Percentiles rank a stretch among this genome's conserved stretches.
phyloP scores from a whole-genome alignment of 2,888 invertebrate species.

The Rhaphigaster nebulosa region DNA sequence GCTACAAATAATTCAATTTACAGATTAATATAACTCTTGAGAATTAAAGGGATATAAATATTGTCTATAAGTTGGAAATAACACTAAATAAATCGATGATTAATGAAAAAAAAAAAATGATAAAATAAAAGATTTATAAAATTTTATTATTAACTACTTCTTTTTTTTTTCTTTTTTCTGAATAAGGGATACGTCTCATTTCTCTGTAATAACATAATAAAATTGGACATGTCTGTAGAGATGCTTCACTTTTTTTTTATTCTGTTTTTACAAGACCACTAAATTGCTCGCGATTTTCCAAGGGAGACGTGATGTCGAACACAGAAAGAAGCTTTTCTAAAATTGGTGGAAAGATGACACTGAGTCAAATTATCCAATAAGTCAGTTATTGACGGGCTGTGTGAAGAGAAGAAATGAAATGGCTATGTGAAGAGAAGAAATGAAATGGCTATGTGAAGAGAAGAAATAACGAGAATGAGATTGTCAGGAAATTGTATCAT shows the following conservation, averaged over 20 bases:
- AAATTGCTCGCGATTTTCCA: not conserved
- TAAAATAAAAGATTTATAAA: too few relatives aligned
- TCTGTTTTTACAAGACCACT: not conserved
- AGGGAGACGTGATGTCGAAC: not conserved
- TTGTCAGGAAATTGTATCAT: not conserved
- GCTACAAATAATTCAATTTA: too few relatives aligned
- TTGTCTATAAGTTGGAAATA: too few relatives aligned
- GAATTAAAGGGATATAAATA: too few relatives aligned
- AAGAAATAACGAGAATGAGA: not conserved
- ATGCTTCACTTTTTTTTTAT: not conserved
- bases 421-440: not conserved
- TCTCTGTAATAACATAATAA: not conserved
- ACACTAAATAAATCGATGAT: too few relatives aligned
- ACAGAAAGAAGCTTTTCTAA: not conserved
- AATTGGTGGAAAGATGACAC: slow-evolving; percentile 9
- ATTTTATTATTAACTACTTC: too few relatives aligned
- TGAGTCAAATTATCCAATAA: not conserved
- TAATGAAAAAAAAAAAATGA: too few relatives aligned
- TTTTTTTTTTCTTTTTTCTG: too few relatives aligned
- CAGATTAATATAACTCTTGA: too few relatives aligned
- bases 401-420: not conserved
- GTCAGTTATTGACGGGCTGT: not conserved
- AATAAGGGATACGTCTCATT: not conserved
- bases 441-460: too few relatives aligned
- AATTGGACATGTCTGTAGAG: not conserved